A percentile compares a stretch with the other conserved stretches of the same genome.
Evolutionary conservation across 2,113 vertebrate genomes (phyloP).

Genomic region (Strigops habroptila): DNA sequence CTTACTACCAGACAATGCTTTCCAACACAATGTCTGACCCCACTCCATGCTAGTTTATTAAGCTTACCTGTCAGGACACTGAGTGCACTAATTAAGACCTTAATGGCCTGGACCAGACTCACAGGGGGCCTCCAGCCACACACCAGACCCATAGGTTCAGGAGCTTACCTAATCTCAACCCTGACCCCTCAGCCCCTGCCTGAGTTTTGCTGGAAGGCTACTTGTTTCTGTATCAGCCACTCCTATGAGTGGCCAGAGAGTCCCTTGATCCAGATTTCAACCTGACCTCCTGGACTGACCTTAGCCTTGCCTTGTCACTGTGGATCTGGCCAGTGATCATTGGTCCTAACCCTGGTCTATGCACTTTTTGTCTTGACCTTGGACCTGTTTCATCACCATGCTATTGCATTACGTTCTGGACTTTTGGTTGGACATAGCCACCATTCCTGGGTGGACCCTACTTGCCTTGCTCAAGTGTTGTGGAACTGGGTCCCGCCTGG

Average conservation of each 20-base stretch:
- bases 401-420: neutral
- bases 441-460: neutral
- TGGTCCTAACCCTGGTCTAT: neutral
- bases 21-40: neutral
- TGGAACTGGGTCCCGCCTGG: neutral
- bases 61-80: neutral
- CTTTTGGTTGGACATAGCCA: neutral
- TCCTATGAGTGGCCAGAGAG: neutral
- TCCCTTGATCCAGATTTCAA: neutral
- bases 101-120: neutral
- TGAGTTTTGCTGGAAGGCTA: neutral
- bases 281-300: neutral
- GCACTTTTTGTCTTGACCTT: neutral
- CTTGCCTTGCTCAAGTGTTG: neutral
- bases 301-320: neutral
- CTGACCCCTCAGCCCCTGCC: too few relatives aligned
- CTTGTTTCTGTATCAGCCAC: neutral
- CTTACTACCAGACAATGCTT: neutral
- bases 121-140: neutral
- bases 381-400: neutral
- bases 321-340: neutral
- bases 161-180: neutral
- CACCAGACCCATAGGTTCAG: neutral
- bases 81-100: neutral
- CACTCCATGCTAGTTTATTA: neutral